phyloP scores from a whole-genome alignment of 2,113 vertebrate genomes.

The Eptesicus fuscus region DNA sequence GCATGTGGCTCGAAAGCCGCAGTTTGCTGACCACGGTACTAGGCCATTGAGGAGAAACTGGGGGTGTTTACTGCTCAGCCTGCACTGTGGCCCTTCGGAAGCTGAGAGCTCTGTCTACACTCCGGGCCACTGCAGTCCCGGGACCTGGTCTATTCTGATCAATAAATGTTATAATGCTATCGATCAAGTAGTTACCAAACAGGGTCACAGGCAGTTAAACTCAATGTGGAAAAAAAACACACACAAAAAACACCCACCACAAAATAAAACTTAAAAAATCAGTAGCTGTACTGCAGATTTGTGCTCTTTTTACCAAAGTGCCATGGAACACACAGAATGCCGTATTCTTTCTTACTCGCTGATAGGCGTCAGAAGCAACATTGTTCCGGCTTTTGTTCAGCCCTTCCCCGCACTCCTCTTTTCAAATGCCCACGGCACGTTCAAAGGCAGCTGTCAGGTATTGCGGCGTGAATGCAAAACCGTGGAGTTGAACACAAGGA shows the following conservation, averaged over 20 bases:
- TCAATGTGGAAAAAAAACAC: not conserved
- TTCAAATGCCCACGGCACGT: constrained; percentile 54
- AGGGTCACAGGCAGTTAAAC: not conserved
- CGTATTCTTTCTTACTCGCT: constrained; percentile 15
- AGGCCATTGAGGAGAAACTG: not conserved
- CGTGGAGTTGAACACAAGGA: constrained; percentile 59
- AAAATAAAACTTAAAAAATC: not conserved
- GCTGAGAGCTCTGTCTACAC: not conserved
- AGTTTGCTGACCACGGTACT: too few relatives aligned
- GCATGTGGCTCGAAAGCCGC: too few relatives aligned
- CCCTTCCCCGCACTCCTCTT: constrained; percentile 50
- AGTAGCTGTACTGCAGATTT: not conserved
- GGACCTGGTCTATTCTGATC: not conserved
- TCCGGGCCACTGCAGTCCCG: not conserved
- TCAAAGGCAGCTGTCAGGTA: constrained; percentile 74
- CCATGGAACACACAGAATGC: constrained; percentile 1
- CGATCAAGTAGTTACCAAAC: not conserved
- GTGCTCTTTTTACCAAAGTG: constrained; percentile 35
- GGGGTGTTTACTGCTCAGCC: too few relatives aligned
- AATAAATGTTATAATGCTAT: not conserved
- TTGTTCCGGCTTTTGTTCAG: constrained; percentile 42
- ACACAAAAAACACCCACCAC: not conserved
- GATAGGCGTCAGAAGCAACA: constrained; percentile 60
- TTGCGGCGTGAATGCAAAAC: constrained; percentile 54
- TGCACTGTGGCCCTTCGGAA: not conserved